Evolutionary conservation across 2,888 invertebrate genomes (phyloP).

Genomic region (Andrena hattorfiana): DNA sequence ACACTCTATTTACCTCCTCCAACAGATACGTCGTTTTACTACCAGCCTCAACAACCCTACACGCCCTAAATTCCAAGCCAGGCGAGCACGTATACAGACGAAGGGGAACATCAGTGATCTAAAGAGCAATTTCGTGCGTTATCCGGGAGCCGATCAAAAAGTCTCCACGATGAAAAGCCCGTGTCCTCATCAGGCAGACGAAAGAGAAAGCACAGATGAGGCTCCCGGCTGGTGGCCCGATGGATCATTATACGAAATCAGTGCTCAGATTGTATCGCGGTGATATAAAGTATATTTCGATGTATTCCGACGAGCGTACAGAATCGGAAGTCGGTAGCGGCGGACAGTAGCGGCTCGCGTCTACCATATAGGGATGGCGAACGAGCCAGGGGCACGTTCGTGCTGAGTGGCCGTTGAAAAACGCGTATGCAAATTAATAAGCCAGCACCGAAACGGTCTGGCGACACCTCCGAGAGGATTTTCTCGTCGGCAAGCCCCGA

Average conservation of each 20-base stretch:
- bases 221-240: slow-evolving; percentile 38
- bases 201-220: slow-evolving; percentile 69
- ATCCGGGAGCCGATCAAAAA: slow-evolving; percentile 51
- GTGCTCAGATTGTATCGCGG: slow-evolving; percentile 63
- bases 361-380: slow-evolving; percentile 65
- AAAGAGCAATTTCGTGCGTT: slow-evolving; percentile 47
- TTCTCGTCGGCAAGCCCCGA: slow-evolving; percentile 31
- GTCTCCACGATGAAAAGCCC: slow-evolving; percentile 50
- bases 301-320: slow-evolving; percentile 55
- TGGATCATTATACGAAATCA: slow-evolving; percentile 69
- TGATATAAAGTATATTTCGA: slow-evolving; percentile 69
- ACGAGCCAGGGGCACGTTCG: slow-evolving; percentile 43
- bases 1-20: no score
- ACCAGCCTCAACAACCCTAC: background rate
- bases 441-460: slow-evolving; percentile 59
- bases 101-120: slow-evolving; percentile 28
- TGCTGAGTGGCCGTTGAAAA: slow-evolving; percentile 52
- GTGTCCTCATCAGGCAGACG: slow-evolving; percentile 54
- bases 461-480: slow-evolving; percentile 63
- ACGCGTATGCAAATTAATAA: slow-evolving; percentile 73
- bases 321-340: slow-evolving; percentile 23
- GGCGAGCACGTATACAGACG: slow-evolving; percentile 26
- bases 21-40: slow-evolving; percentile 20
- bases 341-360: slow-evolving; percentile 53
- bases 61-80: slow-evolving; percentile 38